A percentile compares a stretch with the other conserved stretches of the same genome.
phyloP scores from a whole-genome alignment of 2,888 invertebrate species.

The Drosophila glabriapex region DNA sequence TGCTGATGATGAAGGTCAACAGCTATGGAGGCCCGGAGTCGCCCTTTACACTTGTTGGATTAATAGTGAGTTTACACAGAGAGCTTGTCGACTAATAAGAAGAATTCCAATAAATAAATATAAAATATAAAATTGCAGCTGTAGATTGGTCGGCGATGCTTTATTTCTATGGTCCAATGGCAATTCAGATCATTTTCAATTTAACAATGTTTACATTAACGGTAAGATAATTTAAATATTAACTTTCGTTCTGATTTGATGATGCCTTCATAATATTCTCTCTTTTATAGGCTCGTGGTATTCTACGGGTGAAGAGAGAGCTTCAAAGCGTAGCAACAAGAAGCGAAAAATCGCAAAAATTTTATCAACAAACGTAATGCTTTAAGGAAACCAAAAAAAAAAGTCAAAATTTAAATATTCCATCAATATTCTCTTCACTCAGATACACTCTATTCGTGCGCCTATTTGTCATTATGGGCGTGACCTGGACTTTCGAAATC shows the following conservation, averaged over 20 bases:
- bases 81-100: not conserved
- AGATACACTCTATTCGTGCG: constrained; percentile 92
- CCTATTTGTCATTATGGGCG: constrained; percentile 93
- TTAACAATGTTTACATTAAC: constrained; percentile 79
- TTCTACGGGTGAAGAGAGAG: constrained; percentile 73
- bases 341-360: constrained; percentile 63
- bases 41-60: constrained; percentile 87
- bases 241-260: not conserved
- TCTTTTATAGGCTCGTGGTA: constrained; percentile 59
- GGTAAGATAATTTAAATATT: constrained; percentile 13
- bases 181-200: constrained; percentile 79
- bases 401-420: not conserved
- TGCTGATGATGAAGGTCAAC: not conserved
- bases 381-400: not conserved
- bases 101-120: too few relatives aligned
- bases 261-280: not conserved
- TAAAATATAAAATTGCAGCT: constrained; percentile 45
- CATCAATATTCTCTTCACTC: not conserved
- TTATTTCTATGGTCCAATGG: constrained; percentile 80
- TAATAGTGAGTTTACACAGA: constrained; percentile 84
- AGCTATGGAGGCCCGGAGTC: constrained; percentile 86
- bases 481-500: constrained; percentile 93
- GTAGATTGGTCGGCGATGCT: constrained; percentile 73
- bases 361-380: constrained; percentile 77
- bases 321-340: constrained; percentile 59